These are phyloP conservation scores for Drosophila rhopaloa DNA, from an alignment of 1,140 invertebrate genomes.

Conservation along the genomic window DNA sequence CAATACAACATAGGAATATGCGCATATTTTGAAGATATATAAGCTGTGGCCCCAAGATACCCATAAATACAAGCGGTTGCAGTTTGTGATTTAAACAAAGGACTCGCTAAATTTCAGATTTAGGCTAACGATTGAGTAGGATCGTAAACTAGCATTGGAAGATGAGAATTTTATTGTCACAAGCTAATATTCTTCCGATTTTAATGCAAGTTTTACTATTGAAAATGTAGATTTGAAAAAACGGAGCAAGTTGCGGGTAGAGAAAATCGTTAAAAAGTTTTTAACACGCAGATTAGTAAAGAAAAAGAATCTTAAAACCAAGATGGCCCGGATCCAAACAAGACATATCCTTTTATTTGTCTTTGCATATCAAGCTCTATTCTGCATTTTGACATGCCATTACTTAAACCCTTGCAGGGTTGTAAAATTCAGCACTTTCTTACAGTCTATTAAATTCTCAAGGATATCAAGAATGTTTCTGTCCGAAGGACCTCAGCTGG, in stretches of 20 bases:
- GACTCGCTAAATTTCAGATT: not conserved
- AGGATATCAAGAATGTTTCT: not conserved
- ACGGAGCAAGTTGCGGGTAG: too few species aligned
- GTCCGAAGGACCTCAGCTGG: too few species aligned
- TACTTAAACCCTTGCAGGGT: not conserved
- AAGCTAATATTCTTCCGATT: not conserved
- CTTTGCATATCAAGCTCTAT: not conserved
- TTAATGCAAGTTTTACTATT: not conserved
- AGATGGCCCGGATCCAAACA: not conserved
- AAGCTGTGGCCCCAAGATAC: slow-evolving; percentile 11
- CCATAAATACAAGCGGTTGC: slow-evolving; percentile 31
- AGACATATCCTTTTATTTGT: not conserved
- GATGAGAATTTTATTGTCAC: not conserved
- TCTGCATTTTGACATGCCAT: not conserved
- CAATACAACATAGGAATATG: slow-evolving; percentile 14
- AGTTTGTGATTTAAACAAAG: slow-evolving; percentile 20
- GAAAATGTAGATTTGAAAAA: too few species aligned
- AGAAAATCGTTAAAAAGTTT: not conserved
- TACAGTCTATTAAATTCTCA: slow-evolving; percentile 11
- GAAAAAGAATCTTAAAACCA: not conserved
- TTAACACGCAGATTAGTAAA: not conserved
- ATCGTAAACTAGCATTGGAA: not conserved
- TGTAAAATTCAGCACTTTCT: slow-evolving; percentile 9
- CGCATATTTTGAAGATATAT: slow-evolving; percentile 23
- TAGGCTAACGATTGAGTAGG: not conserved